These are phyloP conservation scores for Sphaerophoria taeniata DNA, from an alignment of 2,888 invertebrate species.

Conservation along the genomic window DNA sequence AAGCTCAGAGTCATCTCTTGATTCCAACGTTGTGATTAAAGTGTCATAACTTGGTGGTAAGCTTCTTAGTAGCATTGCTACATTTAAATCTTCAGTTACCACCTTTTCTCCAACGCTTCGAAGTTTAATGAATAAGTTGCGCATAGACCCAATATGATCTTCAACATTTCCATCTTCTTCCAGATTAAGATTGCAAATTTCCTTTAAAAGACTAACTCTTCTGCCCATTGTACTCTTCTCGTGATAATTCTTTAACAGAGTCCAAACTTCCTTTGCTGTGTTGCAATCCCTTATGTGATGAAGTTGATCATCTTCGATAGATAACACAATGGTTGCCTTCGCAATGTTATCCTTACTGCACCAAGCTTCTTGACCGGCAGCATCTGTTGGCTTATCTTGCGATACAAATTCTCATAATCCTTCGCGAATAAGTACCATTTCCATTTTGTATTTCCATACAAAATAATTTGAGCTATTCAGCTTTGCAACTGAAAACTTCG, in stretches of 20 bases:
- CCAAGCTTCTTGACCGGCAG: neutral
- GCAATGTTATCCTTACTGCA: neutral
- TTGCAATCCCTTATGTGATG: neutral
- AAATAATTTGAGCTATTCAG: too few species aligned
- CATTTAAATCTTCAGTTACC: neutral
- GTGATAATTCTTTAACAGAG: too few species aligned
- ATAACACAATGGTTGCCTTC: neutral
- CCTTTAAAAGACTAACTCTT: too few species aligned
- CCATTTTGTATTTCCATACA: too few species aligned
- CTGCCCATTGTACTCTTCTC: too few species aligned
- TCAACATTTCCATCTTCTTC: neutral
- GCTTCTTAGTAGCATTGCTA: neutral
- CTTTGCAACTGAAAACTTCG: too few species aligned
- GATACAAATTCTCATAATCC: too few species aligned
- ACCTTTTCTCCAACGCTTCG: neutral
- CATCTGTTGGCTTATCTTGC: too few species aligned
- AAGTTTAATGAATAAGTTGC: neutral
- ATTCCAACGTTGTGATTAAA: neutral
- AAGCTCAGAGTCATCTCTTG: neutral
- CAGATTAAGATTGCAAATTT: too few species aligned
- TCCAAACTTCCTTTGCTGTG: neutral
- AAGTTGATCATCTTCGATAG: neutral
- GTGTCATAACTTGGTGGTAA: neutral
- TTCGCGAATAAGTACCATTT: too few species aligned
- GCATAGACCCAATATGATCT: neutral